Base-by-base conservation (phyloP, 30 jellyfish, hydroid and myxozoan species). In the Nemopilema nomurai region DNA sequence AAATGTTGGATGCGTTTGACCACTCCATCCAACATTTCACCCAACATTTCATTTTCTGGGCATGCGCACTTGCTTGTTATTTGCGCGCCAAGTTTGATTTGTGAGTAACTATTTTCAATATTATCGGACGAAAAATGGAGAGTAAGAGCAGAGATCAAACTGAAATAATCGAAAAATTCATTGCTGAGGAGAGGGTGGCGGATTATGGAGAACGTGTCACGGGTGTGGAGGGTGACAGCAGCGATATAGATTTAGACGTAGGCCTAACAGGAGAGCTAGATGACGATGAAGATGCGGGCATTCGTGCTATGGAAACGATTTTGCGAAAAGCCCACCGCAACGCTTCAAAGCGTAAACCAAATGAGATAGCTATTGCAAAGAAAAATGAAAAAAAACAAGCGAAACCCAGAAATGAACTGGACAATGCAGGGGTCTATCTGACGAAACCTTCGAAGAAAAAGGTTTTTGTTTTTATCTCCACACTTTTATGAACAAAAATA, bases 1-100 rank as follows among this genome's bases (percentile, higher is more conserved):
- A 3, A 63, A 63, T 63, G 72, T 63, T 63, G 72, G 72, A 63
- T 63, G 29, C 27, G 27, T 63, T 63, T n/a, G 72, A 19, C 72
- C 27, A 63, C 29, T n/a, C 72, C 29, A 19, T 63, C 6, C 3
- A n/a, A 66, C 32, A 18, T 29, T n/a, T 4, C 28, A 18, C 76
- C 28, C 20, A 7, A 1, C 30, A 41, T 41, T 41, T 41, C 57
- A 41, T 13, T 41, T 41, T 41, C 57, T 41, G 57, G 57, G 57
- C 57, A 41, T 41, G 57, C 57, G 57, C 57, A 41, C 57, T 41
- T 41, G 6, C 6, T 41, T 41, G 57, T 41, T 13, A 41, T 41
- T 41, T 6, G 57, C 13, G 57, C 6, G 13, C 13, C 57, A 6
- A 41, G 57, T 3, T 41, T 41, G 9, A 41, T 41, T 41, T 41